phyloP scores from a whole-genome alignment of 2,113 vertebrate species.

The Benitochromis conjunctus region DNA sequence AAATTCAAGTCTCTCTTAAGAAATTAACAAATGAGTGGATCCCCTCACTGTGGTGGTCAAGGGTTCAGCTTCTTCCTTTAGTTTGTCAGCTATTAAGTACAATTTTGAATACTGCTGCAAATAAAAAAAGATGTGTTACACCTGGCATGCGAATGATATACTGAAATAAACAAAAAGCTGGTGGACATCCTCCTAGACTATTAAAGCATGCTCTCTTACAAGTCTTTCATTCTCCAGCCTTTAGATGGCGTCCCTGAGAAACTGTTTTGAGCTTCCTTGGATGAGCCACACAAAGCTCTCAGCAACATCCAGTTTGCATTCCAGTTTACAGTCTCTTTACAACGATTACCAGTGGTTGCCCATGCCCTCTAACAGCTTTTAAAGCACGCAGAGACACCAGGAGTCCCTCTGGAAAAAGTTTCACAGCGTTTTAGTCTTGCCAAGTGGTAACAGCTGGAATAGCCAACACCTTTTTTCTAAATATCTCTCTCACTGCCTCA shows the following conservation, averaged over 20 bases:
- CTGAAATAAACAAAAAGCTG: background rate
- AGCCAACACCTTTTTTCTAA: background rate
- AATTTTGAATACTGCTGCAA: background rate
- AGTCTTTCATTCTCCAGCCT: background rate
- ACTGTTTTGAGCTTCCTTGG: background rate
- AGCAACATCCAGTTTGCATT: background rate
- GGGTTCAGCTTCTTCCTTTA: background rate
- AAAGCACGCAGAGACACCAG: conserved; percentile 27
- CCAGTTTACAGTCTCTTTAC: conserved; percentile 1
- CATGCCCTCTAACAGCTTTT: conserved; percentile 3
- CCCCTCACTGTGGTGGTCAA: background rate
- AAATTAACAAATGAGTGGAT: background rate
- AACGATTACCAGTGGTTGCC: background rate
- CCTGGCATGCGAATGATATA: background rate
- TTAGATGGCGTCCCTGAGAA: background rate
- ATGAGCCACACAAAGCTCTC: background rate
- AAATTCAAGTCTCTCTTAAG: background rate
- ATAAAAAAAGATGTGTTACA: background rate
- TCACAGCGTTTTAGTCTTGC: conserved; percentile 19
- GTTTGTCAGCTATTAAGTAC: background rate
- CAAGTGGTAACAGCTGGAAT: conserved; percentile 28
- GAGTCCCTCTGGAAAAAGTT: conserved; percentile 6
- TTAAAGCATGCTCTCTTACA: background rate
- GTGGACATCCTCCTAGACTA: background rate
- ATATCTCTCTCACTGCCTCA: background rate